Conservation (phyloP, 2,797 vertebrate genomes). For the Poeciliopsis gracilis region DNA sequence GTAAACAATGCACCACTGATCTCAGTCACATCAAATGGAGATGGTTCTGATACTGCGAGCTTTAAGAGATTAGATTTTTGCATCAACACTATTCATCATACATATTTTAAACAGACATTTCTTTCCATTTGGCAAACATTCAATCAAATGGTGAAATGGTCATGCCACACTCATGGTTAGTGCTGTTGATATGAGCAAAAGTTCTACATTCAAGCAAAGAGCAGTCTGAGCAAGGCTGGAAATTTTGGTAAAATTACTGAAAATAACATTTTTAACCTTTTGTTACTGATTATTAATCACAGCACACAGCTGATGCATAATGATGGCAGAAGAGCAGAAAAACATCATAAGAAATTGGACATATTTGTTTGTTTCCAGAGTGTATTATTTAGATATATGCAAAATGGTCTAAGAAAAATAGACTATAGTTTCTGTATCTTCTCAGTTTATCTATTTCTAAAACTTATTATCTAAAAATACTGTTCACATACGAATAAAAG, state of each 20-base stretch:
- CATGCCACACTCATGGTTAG: no score
- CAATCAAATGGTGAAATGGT: not conserved
- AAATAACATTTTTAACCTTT: not conserved
- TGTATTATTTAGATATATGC: not conserved
- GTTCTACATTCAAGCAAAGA: not conserved
- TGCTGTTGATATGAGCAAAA: not conserved
- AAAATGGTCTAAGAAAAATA: not conserved
- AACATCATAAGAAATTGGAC: not conserved
- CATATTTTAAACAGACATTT: not conserved
- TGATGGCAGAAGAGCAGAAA: not conserved
- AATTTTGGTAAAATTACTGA: not conserved
- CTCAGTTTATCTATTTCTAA: not conserved
- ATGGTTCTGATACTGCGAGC: not conserved
- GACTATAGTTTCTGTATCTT: not conserved
- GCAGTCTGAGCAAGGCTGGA: not conserved
- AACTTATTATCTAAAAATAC: not conserved
- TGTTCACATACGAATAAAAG: not conserved
- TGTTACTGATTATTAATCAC: not conserved
- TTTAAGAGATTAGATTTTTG: not conserved
- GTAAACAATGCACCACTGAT: slow-evolving; percentile 12
- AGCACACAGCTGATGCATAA: not conserved
- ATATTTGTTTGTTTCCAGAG: not conserved
- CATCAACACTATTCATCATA: not conserved
- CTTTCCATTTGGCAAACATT: not conserved
- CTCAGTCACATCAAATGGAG: not conserved